Conservation (phyloP, 2,113 vertebrate species). For the Orycteropus afer region DNA sequence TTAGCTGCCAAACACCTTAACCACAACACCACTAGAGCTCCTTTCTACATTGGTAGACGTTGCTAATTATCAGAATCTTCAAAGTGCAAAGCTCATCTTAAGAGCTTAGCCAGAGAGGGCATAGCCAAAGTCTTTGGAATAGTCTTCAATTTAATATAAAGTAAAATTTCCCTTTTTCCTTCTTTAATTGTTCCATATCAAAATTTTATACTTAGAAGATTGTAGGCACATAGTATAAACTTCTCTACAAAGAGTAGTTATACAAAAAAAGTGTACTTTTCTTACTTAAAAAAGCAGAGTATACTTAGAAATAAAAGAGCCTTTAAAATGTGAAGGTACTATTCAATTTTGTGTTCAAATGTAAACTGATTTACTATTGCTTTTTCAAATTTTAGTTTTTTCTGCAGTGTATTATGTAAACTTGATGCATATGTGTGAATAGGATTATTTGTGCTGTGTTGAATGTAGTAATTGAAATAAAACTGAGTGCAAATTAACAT, state of each 20-base stretch:
- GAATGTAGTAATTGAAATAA: conserved; percentile 71
- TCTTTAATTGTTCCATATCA: neutral
- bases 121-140: neutral
- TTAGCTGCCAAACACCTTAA: too few species aligned
- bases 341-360: conserved; percentile 37
- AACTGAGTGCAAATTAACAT: conserved; percentile 64
- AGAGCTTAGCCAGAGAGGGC: neutral
- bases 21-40: too few species aligned
- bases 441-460: conserved; percentile 77
- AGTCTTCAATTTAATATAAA: neutral
- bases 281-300: conserved; percentile 42
- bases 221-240: neutral
- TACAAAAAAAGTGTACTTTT: neutral
- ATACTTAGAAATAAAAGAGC: neutral
- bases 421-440: conserved; percentile 61
- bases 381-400: conserved; percentile 11
- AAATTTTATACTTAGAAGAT: neutral
- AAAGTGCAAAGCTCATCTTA: neutral
- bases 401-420: neutral
- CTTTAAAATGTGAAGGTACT: conserved; percentile 61
- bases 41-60: neutral
- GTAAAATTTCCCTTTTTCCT: neutral
- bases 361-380: conserved; percentile 29
- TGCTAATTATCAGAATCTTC: neutral
- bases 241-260: neutral